Conservation (phyloP, 2,797 vertebrate genomes). For the Gymnothorax javanicus region DNA sequence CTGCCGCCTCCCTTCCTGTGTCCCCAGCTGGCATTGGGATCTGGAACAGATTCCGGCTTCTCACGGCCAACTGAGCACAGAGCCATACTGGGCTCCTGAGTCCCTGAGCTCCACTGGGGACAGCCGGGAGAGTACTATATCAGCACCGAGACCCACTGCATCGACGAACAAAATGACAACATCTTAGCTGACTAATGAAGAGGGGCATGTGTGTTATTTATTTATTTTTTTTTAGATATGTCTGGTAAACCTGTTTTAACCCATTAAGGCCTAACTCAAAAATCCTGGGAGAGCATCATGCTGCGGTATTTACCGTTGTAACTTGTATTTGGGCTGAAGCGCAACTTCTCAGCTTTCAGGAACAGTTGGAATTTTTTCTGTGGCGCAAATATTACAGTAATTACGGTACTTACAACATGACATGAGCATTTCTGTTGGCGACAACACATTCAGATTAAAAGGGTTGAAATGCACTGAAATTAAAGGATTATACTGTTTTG, state of each 20-base stretch:
- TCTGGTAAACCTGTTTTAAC: background rate
- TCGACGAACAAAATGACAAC: background rate
- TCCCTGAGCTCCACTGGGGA: background rate
- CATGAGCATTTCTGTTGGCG: no score
- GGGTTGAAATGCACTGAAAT: background rate
- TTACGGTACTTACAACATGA: no score
- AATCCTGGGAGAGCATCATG: no score
- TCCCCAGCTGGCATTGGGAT: constrained; percentile 23
- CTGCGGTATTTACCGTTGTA: no score
- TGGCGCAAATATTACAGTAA: no score
- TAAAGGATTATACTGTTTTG: background rate
- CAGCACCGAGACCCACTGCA: background rate
- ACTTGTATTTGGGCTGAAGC: no score
- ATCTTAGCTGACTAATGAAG: background rate
- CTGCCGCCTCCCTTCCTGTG: background rate
- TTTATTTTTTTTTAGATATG: background rate
- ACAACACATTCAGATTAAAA: no score
- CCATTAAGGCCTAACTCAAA: no score
- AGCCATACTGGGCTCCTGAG: background rate
- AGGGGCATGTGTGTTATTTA: background rate
- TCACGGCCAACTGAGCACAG: background rate
- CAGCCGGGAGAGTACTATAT: background rate
- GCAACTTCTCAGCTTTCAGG: no score
- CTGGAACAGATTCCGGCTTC: background rate
- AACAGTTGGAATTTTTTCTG: no score